phyloP scores from a whole-genome alignment of 2,113 vertebrate species.

The Columba janthina region DNA sequence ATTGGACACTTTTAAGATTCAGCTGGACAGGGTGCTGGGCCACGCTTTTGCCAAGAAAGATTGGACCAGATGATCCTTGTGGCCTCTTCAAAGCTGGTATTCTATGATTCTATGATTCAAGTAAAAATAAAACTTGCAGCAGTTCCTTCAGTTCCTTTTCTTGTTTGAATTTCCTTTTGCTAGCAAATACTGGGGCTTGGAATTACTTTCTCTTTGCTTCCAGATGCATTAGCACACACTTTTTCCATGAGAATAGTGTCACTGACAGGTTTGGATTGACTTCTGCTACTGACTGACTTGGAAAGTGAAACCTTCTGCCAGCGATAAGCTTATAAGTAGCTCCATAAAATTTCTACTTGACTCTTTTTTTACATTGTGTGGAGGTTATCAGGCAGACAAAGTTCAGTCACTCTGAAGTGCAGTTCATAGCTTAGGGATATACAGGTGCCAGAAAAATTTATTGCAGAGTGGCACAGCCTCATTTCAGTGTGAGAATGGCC shows the following conservation, averaged over 20 bases:
- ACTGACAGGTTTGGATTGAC: conserved; percentile 40
- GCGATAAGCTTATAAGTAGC: conserved; percentile 49
- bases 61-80: too few relatives aligned
- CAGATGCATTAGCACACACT: background rate
- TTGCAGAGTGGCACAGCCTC: background rate
- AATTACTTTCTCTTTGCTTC: conserved; percentile 5
- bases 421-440: background rate
- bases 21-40: too few relatives aligned
- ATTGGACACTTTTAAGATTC: too few relatives aligned
- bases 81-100: too few relatives aligned
- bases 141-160: background rate
- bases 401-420: conserved; percentile 16
- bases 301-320: conserved; percentile 25
- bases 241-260: conserved; percentile 27
- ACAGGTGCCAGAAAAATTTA: conserved; percentile 3
- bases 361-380: background rate
- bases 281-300: conserved; percentile 41
- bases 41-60: too few relatives aligned
- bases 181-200: background rate
- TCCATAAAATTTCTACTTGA: conserved; percentile 24
- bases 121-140: background rate
- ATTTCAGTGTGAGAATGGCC: background rate
- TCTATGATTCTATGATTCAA: background rate
- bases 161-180: conserved; percentile 8
- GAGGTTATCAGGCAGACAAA: conserved; percentile 50